A percentile compares a stretch with the other conserved stretches of the same genome.
phyloP scores from a whole-genome alignment of 2,797 vertebrate genomes.

The Decapterus maruadsi region DNA sequence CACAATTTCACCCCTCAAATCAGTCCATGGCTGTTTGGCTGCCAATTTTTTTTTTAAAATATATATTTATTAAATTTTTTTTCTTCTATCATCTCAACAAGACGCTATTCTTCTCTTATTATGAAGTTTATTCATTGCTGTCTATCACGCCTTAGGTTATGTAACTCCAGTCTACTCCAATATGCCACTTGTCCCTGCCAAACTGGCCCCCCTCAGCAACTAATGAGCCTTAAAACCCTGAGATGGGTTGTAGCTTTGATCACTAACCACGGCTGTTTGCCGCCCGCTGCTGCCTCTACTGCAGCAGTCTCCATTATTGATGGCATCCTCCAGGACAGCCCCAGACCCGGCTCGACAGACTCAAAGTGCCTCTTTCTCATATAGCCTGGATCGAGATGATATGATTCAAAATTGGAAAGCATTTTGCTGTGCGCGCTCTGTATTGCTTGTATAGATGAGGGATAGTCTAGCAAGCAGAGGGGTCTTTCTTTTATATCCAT shows the following conservation, averaged over 20 bases:
- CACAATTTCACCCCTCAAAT: constrained; percentile 23
- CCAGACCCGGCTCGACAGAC: constrained; percentile 58
- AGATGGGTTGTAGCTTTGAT: constrained; percentile 80
- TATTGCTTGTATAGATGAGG: constrained; percentile 71
- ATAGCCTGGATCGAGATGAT: constrained; percentile 65
- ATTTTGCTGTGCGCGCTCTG: constrained; percentile 60
- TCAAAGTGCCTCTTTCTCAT: constrained; percentile 64
- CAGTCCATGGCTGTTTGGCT: constrained; percentile 14
- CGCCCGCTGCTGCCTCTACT: constrained; percentile 68
- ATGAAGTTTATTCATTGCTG: constrained; percentile 62
- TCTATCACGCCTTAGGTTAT: constrained; percentile 59
- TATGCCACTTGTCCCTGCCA: constrained; percentile 75
- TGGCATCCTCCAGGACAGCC: constrained; percentile 76
- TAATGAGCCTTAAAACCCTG: constrained; percentile 81
- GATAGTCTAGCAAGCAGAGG: constrained; percentile 52
- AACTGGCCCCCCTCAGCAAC: constrained; percentile 69
- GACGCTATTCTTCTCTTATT: constrained; percentile 48
- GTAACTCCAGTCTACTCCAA: constrained; percentile 68
- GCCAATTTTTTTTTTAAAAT: not conserved
- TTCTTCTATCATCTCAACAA: constrained; percentile 25
- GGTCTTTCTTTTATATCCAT: constrained; percentile 52
- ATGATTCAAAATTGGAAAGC: constrained; percentile 72
- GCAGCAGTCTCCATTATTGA: constrained; percentile 79
- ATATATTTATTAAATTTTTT: constrained; percentile 16
- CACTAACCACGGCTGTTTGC: constrained; percentile 77